A percentile compares a stretch with the other conserved stretches of the same genome.
phyloP scores from a whole-genome alignment of 1,140 invertebrate species.

The Scaptomyza montana region DNA sequence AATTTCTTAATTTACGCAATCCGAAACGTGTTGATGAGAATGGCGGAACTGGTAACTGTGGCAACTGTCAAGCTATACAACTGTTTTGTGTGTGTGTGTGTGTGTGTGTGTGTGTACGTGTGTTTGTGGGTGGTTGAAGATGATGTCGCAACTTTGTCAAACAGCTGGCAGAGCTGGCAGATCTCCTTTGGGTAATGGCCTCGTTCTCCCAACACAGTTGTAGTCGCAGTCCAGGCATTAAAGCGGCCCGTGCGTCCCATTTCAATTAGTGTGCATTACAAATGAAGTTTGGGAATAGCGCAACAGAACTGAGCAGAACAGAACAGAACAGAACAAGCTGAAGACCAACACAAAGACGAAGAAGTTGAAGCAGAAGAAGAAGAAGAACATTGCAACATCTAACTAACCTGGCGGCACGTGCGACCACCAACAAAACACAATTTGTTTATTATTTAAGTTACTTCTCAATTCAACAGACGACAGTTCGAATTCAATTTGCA shows the following conservation, averaged over 20 bases:
- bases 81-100: not conserved
- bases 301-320: constrained; percentile 10
- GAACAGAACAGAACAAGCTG: no score
- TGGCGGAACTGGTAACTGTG: constrained; percentile 12
- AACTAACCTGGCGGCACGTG: constrained; percentile 29
- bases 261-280: constrained; percentile 82
- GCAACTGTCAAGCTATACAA: not conserved
- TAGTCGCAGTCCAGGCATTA: constrained; percentile 64
- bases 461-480: constrained; percentile 11
- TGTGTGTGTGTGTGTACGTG: not conserved
- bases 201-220: constrained; percentile 3
- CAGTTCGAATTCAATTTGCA: constrained; percentile 64
- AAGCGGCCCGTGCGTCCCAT: constrained; percentile 76
- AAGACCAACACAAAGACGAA: not conserved
- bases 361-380: constrained; percentile 12
- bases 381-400: not conserved
- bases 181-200: constrained; percentile 20
- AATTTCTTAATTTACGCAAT: constrained; percentile 76
- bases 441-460: not conserved
- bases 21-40: constrained; percentile 67
- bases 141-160: not conserved
- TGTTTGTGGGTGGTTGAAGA: not conserved
- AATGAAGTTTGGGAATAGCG: constrained; percentile 80
- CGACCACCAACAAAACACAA: not conserved
- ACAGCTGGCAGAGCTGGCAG: not conserved